These are phyloP conservation scores for Drosophila tristis DNA, from an alignment of 1,140 invertebrate species.

Conservation along the genomic window DNA sequence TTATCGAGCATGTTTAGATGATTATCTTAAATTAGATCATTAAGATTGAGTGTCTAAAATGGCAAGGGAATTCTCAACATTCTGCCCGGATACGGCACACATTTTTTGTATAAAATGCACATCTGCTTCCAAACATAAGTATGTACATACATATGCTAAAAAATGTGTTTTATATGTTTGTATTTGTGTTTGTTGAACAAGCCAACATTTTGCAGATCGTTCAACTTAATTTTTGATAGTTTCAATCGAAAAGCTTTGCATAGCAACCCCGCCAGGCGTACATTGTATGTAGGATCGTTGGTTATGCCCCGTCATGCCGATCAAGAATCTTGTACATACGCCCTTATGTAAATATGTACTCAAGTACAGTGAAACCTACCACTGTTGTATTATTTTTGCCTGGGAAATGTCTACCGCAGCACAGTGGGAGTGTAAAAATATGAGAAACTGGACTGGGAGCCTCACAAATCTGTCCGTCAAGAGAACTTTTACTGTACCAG, in stretches of 20 bases:
- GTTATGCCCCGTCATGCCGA: constrained; percentile 53
- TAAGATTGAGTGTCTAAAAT: constrained; percentile 2
- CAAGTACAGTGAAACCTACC: constrained; percentile 9
- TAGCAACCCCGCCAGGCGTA: constrained; percentile 53
- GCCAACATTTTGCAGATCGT: constrained; percentile 49
- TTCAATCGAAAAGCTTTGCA: constrained; percentile 50
- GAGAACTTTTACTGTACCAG: background rate
- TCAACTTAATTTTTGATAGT: constrained; percentile 54
- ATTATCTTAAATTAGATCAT: background rate
- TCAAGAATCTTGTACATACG: constrained; percentile 20
- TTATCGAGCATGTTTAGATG: background rate
- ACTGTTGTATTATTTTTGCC: no score
- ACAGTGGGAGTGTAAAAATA: no score
- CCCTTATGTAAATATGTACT: constrained; percentile 12
- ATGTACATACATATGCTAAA: background rate
- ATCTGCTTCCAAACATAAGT: constrained; percentile 25
- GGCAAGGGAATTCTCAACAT: background rate
- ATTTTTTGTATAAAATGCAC: constrained; percentile 13
- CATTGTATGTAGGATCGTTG: constrained; percentile 50
- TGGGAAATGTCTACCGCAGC: no score
- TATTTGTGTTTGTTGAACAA: background rate
- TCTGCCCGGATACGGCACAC: background rate
- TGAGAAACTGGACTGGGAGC: no score
- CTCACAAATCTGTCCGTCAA: no score
- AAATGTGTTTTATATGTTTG: constrained; percentile 9